Conservation (phyloP, 2,797 vertebrate species). For the Micrastur ruficollis region DNA sequence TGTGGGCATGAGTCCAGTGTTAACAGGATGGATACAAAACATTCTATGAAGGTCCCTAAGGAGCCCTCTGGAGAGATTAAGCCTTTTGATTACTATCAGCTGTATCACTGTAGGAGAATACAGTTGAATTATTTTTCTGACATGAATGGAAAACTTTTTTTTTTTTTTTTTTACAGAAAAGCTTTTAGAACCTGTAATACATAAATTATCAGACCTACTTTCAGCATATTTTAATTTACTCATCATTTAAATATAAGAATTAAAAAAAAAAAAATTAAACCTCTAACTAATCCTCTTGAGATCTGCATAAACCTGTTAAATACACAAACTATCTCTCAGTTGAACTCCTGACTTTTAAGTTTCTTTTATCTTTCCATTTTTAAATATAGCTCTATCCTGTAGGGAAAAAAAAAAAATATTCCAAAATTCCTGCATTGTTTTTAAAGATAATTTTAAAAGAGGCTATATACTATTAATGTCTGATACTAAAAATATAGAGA, state of each 20-base stretch:
- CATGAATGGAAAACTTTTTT: background rate
- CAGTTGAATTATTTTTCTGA: background rate
- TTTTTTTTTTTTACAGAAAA: background rate
- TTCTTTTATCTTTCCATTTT: background rate
- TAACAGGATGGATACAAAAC: background rate
- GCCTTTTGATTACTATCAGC: background rate
- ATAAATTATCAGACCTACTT: conserved; percentile 1
- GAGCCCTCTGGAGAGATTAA: background rate
- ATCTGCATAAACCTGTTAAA: conserved; percentile 30
- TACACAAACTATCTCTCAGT: background rate
- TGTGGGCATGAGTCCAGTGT: background rate
- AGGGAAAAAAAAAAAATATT: background rate
- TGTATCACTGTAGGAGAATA: background rate
- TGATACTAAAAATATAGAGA: background rate
- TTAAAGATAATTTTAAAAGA: background rate
- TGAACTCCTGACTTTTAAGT: background rate
- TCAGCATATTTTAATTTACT: background rate
- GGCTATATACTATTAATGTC: background rate
- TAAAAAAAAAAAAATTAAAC: background rate
- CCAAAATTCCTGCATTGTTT: background rate
- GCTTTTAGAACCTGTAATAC: background rate
- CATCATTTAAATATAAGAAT: conserved; percentile 13
- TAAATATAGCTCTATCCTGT: background rate
- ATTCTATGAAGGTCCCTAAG: background rate
- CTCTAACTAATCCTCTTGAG: background rate